Evolutionary conservation across 2,797 vertebrate genomes (phyloP).

Genomic region (Sebastes iracundus): DNA sequence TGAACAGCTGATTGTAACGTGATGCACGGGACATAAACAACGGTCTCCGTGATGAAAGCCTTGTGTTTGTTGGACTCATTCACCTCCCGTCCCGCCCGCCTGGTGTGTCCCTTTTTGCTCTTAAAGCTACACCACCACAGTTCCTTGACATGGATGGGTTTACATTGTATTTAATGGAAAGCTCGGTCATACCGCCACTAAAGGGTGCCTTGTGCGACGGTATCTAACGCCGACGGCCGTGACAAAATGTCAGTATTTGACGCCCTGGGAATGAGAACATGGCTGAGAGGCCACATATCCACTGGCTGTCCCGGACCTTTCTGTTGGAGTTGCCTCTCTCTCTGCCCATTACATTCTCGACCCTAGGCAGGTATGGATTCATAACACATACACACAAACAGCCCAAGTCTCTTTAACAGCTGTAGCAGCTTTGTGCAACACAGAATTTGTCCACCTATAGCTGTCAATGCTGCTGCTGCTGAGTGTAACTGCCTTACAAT

Average conservation of each 20-base stretch:
- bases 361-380: neutral
- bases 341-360: neutral
- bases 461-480: conserved; percentile 6
- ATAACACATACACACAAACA: neutral
- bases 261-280: too few relatives aligned
- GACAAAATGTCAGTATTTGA: too few relatives aligned
- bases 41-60: accelerated
- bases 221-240: accelerated
- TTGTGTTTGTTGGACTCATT: too few relatives aligned
- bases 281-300: too few relatives aligned
- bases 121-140: neutral
- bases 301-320: neutral
- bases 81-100: too few relatives aligned
- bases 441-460: neutral
- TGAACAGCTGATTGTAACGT: too few relatives aligned
- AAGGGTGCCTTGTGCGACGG: too few relatives aligned
- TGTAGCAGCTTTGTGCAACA: conserved; percentile 33
- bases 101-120: too few relatives aligned
- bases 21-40: too few relatives aligned
- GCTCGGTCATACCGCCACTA: too few relatives aligned
- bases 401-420: neutral
- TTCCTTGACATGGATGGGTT: neutral
- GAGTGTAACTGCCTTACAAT: conserved; percentile 14
- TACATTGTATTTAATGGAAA: too few relatives aligned
- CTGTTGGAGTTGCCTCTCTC: neutral